Evolutionary conservation across 2,888 invertebrate genomes (phyloP).

Genomic region (Andricus quercusramuli): DNA sequence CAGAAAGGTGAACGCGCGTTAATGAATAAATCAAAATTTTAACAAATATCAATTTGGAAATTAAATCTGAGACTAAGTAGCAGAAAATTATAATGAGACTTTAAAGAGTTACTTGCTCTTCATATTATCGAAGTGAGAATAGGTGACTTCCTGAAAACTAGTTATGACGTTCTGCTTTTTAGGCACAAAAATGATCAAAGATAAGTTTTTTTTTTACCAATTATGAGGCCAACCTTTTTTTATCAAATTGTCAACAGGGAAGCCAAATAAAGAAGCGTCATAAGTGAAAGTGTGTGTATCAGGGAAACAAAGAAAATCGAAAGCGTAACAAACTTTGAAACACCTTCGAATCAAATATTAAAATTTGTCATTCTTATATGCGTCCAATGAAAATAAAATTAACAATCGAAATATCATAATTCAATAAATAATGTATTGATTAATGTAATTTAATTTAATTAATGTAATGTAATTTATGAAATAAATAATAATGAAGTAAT

Average conservation of each 20-base stretch:
- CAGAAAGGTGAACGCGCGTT: too few relatives aligned
- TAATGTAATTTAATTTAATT: too few relatives aligned
- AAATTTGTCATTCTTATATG: too few relatives aligned
- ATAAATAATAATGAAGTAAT: too few relatives aligned
- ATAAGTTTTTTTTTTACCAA: neutral
- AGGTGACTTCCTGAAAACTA: neutral
- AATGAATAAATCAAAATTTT: too few relatives aligned
- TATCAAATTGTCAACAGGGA: neutral
- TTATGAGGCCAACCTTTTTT: neutral
- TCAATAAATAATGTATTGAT: too few relatives aligned
- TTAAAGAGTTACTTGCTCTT: neutral
- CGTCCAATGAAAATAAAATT: too few relatives aligned
- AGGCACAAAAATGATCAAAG: neutral
- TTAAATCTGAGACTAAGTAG: neutral
- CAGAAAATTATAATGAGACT: neutral
- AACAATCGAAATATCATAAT: too few relatives aligned
- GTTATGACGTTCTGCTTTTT: slow-evolving; percentile 16
- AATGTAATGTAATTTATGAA: too few relatives aligned
- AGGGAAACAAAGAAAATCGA: slow-evolving; percentile 23
- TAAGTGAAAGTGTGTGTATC: slow-evolving; percentile 6
- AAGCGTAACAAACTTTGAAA: slow-evolving; percentile 10
- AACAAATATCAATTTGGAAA: too few relatives aligned
- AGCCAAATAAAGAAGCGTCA: neutral
- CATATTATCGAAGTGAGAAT: neutral
- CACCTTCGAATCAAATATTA: too few relatives aligned